Evolutionary conservation across 2,113 vertebrate genomes (phyloP), one percentile per base, ranked within the genome.

Genomic region (Cynoglossus semilaevis): DNA sequence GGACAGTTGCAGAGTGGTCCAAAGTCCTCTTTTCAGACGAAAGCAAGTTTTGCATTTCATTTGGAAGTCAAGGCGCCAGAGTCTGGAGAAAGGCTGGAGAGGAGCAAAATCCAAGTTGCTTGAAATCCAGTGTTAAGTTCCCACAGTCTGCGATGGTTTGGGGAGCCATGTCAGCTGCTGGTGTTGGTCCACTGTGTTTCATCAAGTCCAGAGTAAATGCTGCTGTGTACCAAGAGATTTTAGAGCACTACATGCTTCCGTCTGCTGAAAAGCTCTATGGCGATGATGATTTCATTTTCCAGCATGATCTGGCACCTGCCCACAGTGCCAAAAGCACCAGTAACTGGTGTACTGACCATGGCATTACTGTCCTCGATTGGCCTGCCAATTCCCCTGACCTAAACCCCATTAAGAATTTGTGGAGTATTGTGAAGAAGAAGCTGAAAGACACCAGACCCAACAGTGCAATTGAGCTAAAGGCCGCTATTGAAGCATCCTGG

Each of bases 1-100:
- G 34, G 42, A 16, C 55, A 13, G 18, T 19, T 47, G 45, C 35
- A 17, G 41, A 29, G 15, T 36, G 36, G 43, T 60, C 43, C 50
- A 19, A 55, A 61, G 9, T 50, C 16, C 7, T 44, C 16, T 56
- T 43, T 52, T 63, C 41, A 18, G 8, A 51, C 51, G 47, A 52
- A 57, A 51, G 38, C 57, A 17, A 57, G 60, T 29, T 50, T 22
- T 60, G 47, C 50, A 70, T 66, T 29, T 58, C 37, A 58, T 69
- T 63, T 56, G 19, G 36, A 69, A 59, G 44, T 59, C 50, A 63
- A 55, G 40, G 48, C 45, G 7, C 44, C 22, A 29, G 3, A 51
- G 37, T 40, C 37, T 40, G 37, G 5, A 36, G 49, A 36, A 35
- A 51, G 49, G 15, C 5, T 14, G 15, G 41, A 42, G 41, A 42